Evolutionary conservation across 1,140 invertebrate genomes (phyloP).

Genomic region (Pogonomyrmex californicus): DNA sequence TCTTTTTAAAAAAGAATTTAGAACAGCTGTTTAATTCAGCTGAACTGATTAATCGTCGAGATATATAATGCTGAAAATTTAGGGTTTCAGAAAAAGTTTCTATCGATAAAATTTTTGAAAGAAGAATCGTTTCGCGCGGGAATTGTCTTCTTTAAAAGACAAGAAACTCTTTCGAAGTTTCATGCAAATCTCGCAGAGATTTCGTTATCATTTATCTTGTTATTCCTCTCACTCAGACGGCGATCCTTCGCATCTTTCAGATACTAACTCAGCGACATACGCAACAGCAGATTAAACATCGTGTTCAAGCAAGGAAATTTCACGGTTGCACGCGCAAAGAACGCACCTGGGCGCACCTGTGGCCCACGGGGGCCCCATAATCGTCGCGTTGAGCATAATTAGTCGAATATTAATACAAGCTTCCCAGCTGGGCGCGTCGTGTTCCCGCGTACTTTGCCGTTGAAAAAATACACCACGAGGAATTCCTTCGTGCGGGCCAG

Average conservation of each 20-base stretch:
- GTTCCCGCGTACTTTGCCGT: slow-evolving; percentile 22
- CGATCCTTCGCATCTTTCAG: background rate
- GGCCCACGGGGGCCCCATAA: slow-evolving; percentile 67
- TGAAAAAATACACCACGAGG: slow-evolving; percentile 54
- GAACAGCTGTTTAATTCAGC: background rate
- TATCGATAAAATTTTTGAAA: background rate
- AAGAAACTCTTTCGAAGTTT: background rate
- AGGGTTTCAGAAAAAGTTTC: background rate
- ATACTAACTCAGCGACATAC: slow-evolving; percentile 19
- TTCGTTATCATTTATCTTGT: background rate
- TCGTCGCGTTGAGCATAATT: slow-evolving; percentile 78
- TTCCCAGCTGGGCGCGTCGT: slow-evolving; percentile 53
- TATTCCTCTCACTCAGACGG: background rate
- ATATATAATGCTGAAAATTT: background rate
- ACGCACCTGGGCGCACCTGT: slow-evolving; percentile 72
- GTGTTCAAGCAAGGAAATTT: slow-evolving; percentile 18
- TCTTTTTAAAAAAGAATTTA: background rate
- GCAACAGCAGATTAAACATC: slow-evolving; percentile 10
- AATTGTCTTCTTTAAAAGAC: background rate
- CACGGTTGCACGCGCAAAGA: slow-evolving; percentile 36
- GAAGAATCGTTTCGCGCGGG: background rate
- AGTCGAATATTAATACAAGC: slow-evolving; percentile 74
- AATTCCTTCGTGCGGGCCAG: slow-evolving; percentile 27
- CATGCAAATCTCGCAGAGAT: background rate
- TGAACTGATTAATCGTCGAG: background rate